A percentile compares a stretch with the other conserved stretches of the same genome.
These are phyloP conservation scores for Sminthopsis crassicaudata DNA, from an alignment of 2,113 vertebrate species.

Conservation along the genomic window DNA sequence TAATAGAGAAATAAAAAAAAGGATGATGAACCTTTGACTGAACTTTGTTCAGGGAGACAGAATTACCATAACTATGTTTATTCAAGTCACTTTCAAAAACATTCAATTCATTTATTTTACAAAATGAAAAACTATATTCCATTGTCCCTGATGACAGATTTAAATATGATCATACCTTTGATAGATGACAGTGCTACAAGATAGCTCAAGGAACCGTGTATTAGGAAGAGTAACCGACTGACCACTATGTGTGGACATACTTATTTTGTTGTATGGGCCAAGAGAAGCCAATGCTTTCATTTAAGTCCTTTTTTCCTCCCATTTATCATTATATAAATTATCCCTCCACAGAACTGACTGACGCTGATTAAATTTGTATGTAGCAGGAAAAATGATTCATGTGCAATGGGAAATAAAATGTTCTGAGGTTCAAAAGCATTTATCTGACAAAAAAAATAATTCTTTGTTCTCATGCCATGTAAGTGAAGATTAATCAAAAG, in stretches of 20 bases:
- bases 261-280: background rate
- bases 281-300: background rate
- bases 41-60: background rate
- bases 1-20: background rate
- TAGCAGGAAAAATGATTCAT: conserved; percentile 58
- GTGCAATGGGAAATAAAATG: conserved; percentile 49
- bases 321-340: background rate
- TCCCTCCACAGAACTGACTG: background rate
- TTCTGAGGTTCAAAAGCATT: conserved; percentile 56
- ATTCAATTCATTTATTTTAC: background rate
- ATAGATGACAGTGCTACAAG: background rate
- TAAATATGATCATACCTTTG: background rate
- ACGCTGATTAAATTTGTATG: background rate
- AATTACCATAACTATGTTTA: background rate
- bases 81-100: background rate
- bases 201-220: background rate
- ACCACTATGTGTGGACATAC: background rate
- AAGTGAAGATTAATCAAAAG: conserved; percentile 63
- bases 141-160: background rate
- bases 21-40: background rate
- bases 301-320: background rate
- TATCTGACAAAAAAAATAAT: conserved; percentile 53
- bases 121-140: background rate
- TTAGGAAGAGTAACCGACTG: background rate
- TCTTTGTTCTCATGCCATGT: conserved; percentile 53